Conservation (phyloP, 2,113 vertebrate species). For the Mesembrinibis cayennensis region DNA sequence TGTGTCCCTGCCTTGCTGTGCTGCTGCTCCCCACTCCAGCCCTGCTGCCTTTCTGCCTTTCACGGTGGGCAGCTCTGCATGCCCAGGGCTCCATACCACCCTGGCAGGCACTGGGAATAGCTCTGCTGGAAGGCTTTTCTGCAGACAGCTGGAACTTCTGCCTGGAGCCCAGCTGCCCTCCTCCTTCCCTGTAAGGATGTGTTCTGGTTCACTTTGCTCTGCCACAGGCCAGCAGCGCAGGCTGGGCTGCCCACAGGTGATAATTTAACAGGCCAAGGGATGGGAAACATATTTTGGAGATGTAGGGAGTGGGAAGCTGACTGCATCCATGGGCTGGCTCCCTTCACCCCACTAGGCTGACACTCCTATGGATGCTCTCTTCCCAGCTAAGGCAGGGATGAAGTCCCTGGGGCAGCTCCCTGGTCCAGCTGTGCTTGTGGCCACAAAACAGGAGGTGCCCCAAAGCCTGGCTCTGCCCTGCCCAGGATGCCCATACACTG, state of each 20-base stretch:
- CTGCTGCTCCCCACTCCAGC: not conserved
- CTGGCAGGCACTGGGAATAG: not conserved
- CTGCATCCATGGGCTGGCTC: not conserved
- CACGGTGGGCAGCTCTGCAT: not conserved
- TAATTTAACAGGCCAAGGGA: not conserved
- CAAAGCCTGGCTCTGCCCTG: not conserved
- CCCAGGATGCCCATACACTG: no score
- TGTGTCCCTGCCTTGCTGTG: not conserved
- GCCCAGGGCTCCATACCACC: rapidly evolving
- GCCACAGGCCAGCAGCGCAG: not conserved
- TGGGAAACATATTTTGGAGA: not conserved
- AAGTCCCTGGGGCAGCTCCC: not conserved
- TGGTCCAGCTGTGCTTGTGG: rapidly evolving
- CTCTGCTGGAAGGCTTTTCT: not conserved
- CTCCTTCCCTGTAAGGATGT: not conserved
- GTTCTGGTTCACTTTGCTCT: not conserved
- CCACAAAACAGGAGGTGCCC: not conserved
- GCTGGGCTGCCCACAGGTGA: not conserved
- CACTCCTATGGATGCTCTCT: no score
- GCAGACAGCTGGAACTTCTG: not conserved
- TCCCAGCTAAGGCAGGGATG: not conserved
- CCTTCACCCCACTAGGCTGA: not conserved
- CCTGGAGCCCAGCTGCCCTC: not conserved
- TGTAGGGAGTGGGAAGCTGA: not conserved
- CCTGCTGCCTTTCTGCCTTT: not conserved